phyloP scores from a whole-genome alignment of 2,797 vertebrate genomes.

The Phyllotis vaccarum region DNA sequence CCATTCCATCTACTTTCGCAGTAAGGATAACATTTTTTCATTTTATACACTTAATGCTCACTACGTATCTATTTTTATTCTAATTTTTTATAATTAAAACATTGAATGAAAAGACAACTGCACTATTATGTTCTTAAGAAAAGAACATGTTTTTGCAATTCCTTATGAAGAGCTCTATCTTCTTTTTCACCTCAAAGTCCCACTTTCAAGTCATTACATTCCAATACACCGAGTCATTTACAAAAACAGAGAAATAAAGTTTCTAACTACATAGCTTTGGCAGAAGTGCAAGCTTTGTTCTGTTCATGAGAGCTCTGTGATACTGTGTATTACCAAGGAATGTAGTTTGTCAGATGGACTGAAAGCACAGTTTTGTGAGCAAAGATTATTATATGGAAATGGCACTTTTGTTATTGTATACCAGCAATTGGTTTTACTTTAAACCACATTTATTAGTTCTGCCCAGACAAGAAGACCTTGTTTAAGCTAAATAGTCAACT shows the following conservation, averaged over 20 bases:
- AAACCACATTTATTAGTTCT: conserved; percentile 56
- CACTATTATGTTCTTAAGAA: background rate
- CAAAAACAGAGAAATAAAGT: conserved; percentile 36
- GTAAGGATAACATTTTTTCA: background rate
- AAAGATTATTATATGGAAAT: conserved; percentile 72
- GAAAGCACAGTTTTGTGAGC: conserved; percentile 61
- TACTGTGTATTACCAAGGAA: conserved; percentile 47
- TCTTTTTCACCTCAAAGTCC: background rate
- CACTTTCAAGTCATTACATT: background rate
- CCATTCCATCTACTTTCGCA: background rate
- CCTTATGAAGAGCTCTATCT: background rate
- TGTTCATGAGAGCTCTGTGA: conserved; percentile 6
- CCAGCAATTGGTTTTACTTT: conserved; percentile 65
- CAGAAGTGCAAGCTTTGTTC: conserved; percentile 65
- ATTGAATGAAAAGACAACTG: background rate
- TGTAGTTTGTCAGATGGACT: conserved; percentile 58
- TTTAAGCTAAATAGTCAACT: conserved; percentile 61
- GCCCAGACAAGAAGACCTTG: conserved; percentile 54
- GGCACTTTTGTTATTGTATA: conserved; percentile 64
- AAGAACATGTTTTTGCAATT: background rate
- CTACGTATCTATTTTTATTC: background rate
- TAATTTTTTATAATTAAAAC: conserved; percentile 13
- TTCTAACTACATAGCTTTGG: conserved; percentile 23
- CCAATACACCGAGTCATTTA: background rate
- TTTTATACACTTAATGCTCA: background rate